These are phyloP conservation scores for Protomyctophum bolini DNA, from an alignment of 2,113 vertebrate genomes.

Conservation along the genomic window DNA sequence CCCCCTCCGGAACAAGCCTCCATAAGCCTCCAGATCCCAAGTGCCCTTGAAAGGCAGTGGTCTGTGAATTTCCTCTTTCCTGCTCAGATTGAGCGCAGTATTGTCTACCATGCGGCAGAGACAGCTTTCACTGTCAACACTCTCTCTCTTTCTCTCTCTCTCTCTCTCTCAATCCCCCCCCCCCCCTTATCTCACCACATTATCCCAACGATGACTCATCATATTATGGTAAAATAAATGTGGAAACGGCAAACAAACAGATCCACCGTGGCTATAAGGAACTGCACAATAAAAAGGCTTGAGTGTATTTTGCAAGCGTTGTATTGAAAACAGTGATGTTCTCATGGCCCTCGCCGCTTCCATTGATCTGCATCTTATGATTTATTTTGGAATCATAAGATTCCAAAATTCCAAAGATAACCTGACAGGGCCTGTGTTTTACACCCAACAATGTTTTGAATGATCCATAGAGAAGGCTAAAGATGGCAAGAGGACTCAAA, in stretches of 20 bases:
- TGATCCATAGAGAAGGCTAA: constrained; percentile 8
- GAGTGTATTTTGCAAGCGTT: constrained; percentile 13
- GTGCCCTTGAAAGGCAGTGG: constrained; percentile 80
- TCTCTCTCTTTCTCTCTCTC: too few species aligned
- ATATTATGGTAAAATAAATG: constrained; percentile 38
- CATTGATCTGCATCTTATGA: constrained; percentile 16
- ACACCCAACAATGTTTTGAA: constrained; percentile 31
- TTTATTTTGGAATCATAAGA: constrained; percentile 39
- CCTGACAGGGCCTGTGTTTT: constrained; percentile 36
- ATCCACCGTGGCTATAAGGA: constrained; percentile 11
- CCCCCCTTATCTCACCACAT: constrained; percentile 23
- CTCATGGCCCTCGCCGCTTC: constrained; percentile 24
- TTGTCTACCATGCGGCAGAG: constrained; percentile 70
- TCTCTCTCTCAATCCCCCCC: constrained; percentile 67
- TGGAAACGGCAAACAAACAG: constrained; percentile 18
- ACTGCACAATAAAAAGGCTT: constrained; percentile 16
- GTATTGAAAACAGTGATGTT: constrained; percentile 21
- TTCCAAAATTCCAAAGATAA: too few species aligned
- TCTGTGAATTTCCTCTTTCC: constrained; percentile 79
- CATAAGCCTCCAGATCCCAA: constrained; percentile 80
- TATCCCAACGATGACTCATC: constrained; percentile 42
- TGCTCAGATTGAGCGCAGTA: constrained; percentile 75
- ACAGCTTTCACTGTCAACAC: constrained; percentile 73
- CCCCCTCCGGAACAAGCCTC: constrained; percentile 25
- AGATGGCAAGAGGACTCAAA: too few species aligned